Evolutionary conservation across 2,888 invertebrate genomes (phyloP), one percentile per base, ranked within the genome.

Genomic region (Fragum sueziense): DNA sequence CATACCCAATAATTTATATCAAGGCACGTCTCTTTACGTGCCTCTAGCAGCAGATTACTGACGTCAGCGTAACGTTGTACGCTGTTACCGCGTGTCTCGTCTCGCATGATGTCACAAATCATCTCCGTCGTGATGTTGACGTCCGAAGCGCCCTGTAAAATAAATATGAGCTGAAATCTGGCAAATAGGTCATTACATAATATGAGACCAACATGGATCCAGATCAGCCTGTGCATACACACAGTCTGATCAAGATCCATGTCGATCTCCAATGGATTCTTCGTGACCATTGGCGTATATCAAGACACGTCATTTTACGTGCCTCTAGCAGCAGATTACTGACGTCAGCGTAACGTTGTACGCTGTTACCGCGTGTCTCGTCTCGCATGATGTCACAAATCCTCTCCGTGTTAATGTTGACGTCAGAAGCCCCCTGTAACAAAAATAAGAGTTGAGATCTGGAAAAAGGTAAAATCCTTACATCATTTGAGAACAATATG

Each of bases 1-100:
- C n/a, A n/a, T n/a, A n/a, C n/a, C n/a, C n/a, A n/a, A n/a, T 67
- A 67, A 86, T 95, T 96, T 90, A 96, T 97, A 92, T 98, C 97
- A 75, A 97, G 92, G 91, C 98, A 98, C 27, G 95, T 95, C 89
- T 96, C 94, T 27, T 95, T 95, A 7, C 94, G 94, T 14, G 95
- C 94, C 3, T 95, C 93, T 72, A 98, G 91, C 70, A 97, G 90
- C 82, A 97, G 92, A 7, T 94, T 94, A 91, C 96, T 97, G 54
- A 97, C 95, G 20, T 94, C 94, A 0, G 96, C 97, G 68, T 97
- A 94, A 80, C 96, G 95, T 80, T 95, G 95, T 20, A 96, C 95
- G 7, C 95, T 94, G 2, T 95, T 94, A 1, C 95, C 95, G 22
- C 77, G 61, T 1, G 37, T 73, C 4, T 72, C 76, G 65, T 87